A percentile compares a stretch with the other conserved stretches of the same genome.
Conservation (phyloP, 1,140 invertebrate genomes). For the Maniola jurtina region DNA sequence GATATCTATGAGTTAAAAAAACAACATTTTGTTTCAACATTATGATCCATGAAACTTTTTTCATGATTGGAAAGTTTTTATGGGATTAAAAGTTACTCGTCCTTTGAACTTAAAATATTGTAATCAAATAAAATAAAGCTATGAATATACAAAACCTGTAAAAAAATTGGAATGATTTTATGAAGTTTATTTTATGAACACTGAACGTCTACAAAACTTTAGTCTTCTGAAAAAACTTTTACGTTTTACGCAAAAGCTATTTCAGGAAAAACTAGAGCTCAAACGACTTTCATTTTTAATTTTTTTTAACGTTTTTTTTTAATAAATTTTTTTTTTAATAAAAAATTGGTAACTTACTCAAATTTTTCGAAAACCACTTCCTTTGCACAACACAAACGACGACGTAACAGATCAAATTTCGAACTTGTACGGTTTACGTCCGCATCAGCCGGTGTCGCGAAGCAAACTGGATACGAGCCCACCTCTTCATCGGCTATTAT, state of each 20-base stretch:
- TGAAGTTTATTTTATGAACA: too few species aligned
- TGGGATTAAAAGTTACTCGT: too few species aligned
- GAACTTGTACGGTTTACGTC: conserved; percentile 38
- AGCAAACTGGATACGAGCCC: conserved; percentile 50
- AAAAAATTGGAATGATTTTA: too few species aligned
- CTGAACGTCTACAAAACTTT: too few species aligned
- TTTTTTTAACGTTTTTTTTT: background rate
- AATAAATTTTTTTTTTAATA: background rate
- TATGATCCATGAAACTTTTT: too few species aligned
- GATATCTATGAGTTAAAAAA: too few species aligned
- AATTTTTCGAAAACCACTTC: conserved; percentile 32
- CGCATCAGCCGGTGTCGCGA: conserved; percentile 39
- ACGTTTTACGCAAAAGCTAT: background rate
- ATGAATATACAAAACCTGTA: too few species aligned
- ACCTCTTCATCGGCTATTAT: conserved; percentile 55
- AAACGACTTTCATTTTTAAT: background rate
- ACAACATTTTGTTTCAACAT: too few species aligned
- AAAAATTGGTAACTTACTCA: conserved; percentile 38
- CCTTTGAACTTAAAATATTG: too few species aligned
- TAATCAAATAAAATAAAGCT: too few species aligned
- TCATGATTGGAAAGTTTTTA: too few species aligned
- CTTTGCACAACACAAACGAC: conserved; percentile 37
- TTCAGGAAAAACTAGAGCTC: background rate
- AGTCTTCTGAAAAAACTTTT: too few species aligned
- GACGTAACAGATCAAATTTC: conserved; percentile 19